These are phyloP conservation scores for Beroe ovata DNA, from an alignment of 37 sponge, comb jelly and placozoan species.

Conservation along the genomic window DNA sequence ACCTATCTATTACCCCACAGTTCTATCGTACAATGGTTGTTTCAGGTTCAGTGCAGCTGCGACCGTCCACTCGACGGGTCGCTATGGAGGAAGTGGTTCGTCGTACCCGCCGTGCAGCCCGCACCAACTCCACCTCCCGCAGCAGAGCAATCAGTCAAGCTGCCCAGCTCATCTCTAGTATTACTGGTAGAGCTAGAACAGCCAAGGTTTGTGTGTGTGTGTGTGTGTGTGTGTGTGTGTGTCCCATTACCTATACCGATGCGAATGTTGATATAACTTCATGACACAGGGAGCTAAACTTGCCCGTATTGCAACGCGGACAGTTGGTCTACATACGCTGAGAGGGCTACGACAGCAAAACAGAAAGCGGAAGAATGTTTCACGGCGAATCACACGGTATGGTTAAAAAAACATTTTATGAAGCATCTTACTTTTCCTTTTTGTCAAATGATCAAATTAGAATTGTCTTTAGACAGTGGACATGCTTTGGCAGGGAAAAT, in stretches of 20 bases:
- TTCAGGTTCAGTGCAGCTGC: conserved; percentile 17
- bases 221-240: too few species aligned
- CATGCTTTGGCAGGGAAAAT: too few species aligned
- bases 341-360: neutral
- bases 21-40: too few species aligned
- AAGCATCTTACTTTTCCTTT: too few species aligned
- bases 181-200: conserved; percentile 28
- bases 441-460: too few species aligned
- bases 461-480: too few species aligned
- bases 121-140: neutral
- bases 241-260: too few species aligned
- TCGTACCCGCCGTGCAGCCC: conserved; percentile 26
- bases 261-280: too few species aligned
- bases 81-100: conserved; percentile 57
- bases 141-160: neutral
- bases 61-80: neutral
- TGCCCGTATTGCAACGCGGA: conserved; percentile 29
- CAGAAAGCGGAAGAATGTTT: neutral
- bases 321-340: conserved; percentile 19
- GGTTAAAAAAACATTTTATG: too few species aligned
- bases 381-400: too few species aligned
- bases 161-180: conserved; percentile 55
- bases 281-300: conserved; percentile 49
- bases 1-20: too few species aligned
- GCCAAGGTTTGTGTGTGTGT: too few species aligned